phyloP scores from a whole-genome alignment of 2,113 vertebrate genomes.

The Dunckerocampus dactyliophorus region DNA sequence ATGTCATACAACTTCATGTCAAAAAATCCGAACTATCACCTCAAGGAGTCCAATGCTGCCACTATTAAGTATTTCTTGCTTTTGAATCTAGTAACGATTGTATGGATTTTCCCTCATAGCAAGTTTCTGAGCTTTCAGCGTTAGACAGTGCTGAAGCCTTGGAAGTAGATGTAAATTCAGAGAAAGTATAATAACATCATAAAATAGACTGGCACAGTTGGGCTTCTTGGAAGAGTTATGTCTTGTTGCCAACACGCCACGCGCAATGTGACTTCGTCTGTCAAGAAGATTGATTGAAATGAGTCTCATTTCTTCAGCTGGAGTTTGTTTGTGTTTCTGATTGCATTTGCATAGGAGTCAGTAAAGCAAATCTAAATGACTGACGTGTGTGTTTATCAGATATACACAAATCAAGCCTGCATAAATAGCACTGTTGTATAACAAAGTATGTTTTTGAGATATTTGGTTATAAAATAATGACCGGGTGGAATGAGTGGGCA shows the following conservation, averaged over 20 bases:
- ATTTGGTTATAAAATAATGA: too few relatives aligned
- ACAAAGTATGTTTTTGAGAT: too few relatives aligned
- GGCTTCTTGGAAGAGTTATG: neutral
- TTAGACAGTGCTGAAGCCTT: neutral
- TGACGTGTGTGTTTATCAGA: neutral
- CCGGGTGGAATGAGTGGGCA: too few relatives aligned
- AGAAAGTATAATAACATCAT: neutral
- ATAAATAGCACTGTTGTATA: neutral
- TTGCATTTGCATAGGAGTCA: constrained; percentile 7
- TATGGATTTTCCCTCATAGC: neutral
- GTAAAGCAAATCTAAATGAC: neutral
- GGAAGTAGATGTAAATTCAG: neutral
- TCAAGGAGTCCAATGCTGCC: neutral
- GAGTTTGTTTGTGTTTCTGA: constrained; percentile 4
- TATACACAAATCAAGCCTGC: neutral
- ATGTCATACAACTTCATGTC: too few relatives aligned
- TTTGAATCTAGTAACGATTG: neutral
- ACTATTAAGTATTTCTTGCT: neutral
- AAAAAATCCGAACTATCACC: too few relatives aligned
- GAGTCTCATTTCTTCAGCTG: neutral
- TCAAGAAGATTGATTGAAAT: constrained; percentile 7
- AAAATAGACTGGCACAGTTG: neutral
- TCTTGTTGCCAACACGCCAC: neutral
- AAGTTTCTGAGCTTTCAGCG: too few relatives aligned
- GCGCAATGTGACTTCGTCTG: neutral